These are phyloP conservation scores for Pygoscelis adeliae DNA, from an alignment of 2,113 vertebrate species.

Conservation along the genomic window DNA sequence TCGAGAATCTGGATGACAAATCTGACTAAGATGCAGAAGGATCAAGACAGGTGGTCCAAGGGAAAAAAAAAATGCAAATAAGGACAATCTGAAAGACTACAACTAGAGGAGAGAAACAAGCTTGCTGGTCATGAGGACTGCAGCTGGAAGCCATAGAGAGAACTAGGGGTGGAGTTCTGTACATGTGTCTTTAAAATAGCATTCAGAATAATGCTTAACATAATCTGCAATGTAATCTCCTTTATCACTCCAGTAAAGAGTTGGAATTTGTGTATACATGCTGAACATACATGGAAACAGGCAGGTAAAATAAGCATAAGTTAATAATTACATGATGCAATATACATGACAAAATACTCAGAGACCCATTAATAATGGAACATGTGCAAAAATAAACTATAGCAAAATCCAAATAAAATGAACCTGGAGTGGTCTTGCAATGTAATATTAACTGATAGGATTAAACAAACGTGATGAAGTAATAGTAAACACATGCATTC, in stretches of 20 bases:
- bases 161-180: neutral
- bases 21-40: neutral
- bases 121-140: neutral
- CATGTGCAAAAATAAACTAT: constrained; percentile 28
- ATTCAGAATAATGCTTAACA: neutral
- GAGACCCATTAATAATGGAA: constrained; percentile 32
- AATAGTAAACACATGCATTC: constrained; percentile 3
- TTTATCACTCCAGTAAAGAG: neutral
- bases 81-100: neutral
- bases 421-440: neutral
- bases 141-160: neutral
- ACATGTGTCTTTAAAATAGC: neutral
- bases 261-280: neutral
- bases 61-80: neutral
- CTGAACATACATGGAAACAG: neutral
- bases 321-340: constrained; percentile 23
- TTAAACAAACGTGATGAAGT: constrained; percentile 25
- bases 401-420: neutral
- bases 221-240: neutral
- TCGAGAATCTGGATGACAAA: neutral
- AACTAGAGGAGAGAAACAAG: neutral
- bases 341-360: constrained; percentile 1
- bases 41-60: neutral
- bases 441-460: constrained; percentile 7
- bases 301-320: constrained; percentile 32